Conservation (phyloP, 2,113 vertebrate species). For the Microcebus lehilahytsara region DNA sequence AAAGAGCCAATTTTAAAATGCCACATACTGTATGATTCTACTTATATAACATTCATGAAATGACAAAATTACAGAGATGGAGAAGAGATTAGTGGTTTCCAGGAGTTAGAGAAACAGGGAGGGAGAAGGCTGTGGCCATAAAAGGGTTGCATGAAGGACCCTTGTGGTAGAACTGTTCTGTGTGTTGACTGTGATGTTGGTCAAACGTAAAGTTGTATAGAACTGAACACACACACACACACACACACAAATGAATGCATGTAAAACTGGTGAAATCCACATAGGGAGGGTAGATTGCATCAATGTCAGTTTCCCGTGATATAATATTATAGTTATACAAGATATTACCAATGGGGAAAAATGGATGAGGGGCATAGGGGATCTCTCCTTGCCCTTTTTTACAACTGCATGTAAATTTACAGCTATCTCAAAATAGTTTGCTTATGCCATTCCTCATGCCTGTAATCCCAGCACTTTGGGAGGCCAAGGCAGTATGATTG, state of each 20-base stretch:
- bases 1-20: neutral
- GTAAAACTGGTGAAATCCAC: neutral
- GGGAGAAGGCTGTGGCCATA: neutral
- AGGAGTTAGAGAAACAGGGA: neutral
- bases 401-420: neutral
- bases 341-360: neutral
- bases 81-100: neutral
- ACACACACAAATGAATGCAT: neutral
- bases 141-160: neutral
- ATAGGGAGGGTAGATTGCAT: neutral
- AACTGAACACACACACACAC: neutral
- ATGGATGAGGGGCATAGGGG: neutral
- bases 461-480: neutral
- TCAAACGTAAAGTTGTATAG: slow-evolving; percentile 2
- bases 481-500: neutral
- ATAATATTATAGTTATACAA: neutral
- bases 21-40: neutral
- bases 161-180: neutral
- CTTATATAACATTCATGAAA: neutral
- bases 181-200: neutral
- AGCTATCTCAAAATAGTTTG: neutral
- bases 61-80: neutral
- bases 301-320: neutral
- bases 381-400: neutral
- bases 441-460: neutral